A percentile compares a stretch with the other conserved stretches of the same genome.
These are phyloP conservation scores for Leptatherina wallacei DNA, from an alignment of 2,797 vertebrate genomes.

Conservation along the genomic window DNA sequence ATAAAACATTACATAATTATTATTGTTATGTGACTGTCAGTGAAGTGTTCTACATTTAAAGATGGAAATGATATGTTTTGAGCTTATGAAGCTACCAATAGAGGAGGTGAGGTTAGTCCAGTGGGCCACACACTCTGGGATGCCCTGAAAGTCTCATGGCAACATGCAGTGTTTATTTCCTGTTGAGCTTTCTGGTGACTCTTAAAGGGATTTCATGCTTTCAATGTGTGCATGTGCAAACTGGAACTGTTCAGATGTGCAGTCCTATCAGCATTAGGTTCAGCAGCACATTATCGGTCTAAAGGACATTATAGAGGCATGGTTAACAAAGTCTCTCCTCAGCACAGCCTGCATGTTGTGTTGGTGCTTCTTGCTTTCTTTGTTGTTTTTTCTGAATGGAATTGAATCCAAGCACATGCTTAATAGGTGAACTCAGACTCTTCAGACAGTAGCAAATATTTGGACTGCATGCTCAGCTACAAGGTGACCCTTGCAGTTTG, in stretches of 20 bases:
- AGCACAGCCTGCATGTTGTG: not conserved
- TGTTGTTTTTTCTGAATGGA: not conserved
- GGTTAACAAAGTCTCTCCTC: not conserved
- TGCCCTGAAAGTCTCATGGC: too few relatives aligned
- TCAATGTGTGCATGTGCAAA: not conserved
- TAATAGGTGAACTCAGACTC: too few relatives aligned
- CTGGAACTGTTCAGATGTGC: too few relatives aligned
- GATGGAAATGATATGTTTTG: not conserved
- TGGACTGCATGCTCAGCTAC: too few relatives aligned
- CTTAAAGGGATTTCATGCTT: not conserved
- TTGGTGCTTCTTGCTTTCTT: too few relatives aligned
- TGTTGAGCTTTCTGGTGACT: not conserved
- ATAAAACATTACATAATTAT: too few relatives aligned
- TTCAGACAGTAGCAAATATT: too few relatives aligned
- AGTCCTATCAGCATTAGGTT: too few relatives aligned
- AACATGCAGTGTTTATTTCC: not conserved
- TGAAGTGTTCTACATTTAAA: too few relatives aligned
- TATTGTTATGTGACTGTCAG: too few relatives aligned
- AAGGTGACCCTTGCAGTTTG: not conserved
- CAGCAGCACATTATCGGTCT: not conserved
- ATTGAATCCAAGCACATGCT: not conserved
- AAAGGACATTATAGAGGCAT: not conserved
- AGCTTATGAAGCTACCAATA: not conserved
- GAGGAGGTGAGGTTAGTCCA: not conserved
- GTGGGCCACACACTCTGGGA: too few relatives aligned